phyloP scores from a whole-genome alignment of 1,140 invertebrate genomes.

The Drosophila sp. region DNA sequence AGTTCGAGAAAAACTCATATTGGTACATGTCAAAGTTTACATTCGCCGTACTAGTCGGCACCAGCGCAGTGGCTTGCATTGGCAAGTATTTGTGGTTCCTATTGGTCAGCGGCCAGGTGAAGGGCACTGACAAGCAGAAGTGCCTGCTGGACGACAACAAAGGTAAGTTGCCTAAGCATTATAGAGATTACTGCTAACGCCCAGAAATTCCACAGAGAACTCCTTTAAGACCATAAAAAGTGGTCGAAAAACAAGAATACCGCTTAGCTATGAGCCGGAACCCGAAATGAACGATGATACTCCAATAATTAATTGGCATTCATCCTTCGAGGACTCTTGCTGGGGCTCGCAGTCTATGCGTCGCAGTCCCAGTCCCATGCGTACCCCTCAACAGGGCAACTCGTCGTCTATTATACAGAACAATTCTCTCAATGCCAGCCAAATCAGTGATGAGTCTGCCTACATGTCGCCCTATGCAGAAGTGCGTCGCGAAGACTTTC shows the following conservation, averaged over 20 bases:
- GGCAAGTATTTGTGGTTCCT: constrained; percentile 77
- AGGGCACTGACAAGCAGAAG: constrained; percentile 79
- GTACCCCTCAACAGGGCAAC: constrained; percentile 51
- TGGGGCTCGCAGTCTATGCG: constrained; percentile 59
- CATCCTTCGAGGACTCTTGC: constrained; percentile 75
- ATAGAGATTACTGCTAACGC: background rate
- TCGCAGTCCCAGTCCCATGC: constrained; percentile 54
- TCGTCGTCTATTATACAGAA: constrained; percentile 43
- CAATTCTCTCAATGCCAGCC: constrained; percentile 68
- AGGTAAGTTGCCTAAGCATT: constrained; percentile 27
- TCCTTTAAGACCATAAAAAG: constrained; percentile 37
- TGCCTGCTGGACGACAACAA: constrained; percentile 76
- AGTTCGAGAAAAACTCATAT: constrained; percentile 17
- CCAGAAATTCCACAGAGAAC: constrained; percentile 41
- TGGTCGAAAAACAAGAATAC: constrained; percentile 18
- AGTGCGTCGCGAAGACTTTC: constrained; percentile 77
- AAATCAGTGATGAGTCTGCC: constrained; percentile 58
- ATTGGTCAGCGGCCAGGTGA: constrained; percentile 63
- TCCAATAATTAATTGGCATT: constrained; percentile 79
- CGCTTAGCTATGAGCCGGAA: constrained; percentile 28
- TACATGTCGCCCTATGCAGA: constrained; percentile 75
- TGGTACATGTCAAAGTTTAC: constrained; percentile 81
- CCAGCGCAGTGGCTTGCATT: constrained; percentile 83
- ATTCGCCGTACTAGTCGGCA: constrained; percentile 55
- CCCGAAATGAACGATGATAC: constrained; percentile 33